phyloP scores from a whole-genome alignment of 2,113 vertebrate genomes.

The Tiliqua scincoides region DNA sequence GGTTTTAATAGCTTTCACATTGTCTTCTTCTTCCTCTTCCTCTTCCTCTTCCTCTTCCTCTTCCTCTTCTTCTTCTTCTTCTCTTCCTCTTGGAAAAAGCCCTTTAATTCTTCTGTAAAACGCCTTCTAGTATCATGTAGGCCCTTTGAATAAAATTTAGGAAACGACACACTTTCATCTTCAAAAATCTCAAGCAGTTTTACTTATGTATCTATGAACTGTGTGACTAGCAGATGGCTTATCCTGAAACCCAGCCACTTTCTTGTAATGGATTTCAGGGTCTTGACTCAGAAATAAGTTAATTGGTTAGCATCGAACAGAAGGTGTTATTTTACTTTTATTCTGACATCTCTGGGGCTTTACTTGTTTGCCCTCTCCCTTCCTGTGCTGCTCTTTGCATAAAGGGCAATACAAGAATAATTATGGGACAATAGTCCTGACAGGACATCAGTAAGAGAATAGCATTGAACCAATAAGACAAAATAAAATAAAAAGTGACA shows the following conservation, averaged over 20 bases:
- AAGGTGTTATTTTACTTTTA: constrained; percentile 8
- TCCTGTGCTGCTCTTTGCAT: background rate
- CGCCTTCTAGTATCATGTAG: background rate
- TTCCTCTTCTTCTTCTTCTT: too few relatives aligned
- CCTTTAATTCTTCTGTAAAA: background rate
- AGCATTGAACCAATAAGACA: background rate
- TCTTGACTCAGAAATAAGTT: constrained; percentile 34
- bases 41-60: background rate
- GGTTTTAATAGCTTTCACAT: background rate
- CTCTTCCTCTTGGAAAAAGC: background rate
- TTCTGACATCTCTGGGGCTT: background rate
- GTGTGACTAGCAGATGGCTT: background rate
- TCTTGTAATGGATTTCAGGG: constrained; percentile 2
- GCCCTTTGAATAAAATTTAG: background rate
- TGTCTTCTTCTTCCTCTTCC: background rate
- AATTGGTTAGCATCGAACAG: background rate
- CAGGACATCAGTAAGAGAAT: background rate
- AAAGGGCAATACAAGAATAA: background rate
- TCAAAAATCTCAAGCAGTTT: background rate
- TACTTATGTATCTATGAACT: constrained; percentile 25
- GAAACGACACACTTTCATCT: background rate
- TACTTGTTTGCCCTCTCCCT: background rate
- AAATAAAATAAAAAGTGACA: too few relatives aligned
- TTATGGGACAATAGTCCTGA: background rate
- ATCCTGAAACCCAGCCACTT: constrained; percentile 16